Conservation (phyloP, 2,113 vertebrate species). For the Atrichornis clamosus region DNA sequence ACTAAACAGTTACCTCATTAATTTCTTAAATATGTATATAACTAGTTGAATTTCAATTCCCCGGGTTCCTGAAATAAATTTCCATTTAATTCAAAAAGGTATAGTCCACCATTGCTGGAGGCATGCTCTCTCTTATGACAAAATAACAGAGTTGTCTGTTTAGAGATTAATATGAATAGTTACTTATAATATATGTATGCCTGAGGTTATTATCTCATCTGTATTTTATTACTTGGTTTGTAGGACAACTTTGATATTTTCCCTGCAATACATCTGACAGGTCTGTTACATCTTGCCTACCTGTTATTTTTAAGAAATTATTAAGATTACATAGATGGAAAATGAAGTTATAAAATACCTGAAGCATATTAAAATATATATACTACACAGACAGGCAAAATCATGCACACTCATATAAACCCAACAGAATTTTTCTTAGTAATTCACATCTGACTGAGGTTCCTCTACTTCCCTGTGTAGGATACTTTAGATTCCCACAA, state of each 20-base stretch:
- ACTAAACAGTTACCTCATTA: not conserved
- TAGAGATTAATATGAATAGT: not conserved
- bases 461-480: not conserved
- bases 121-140: not conserved
- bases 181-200: not conserved
- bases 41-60: not conserved
- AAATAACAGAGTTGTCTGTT: not conserved
- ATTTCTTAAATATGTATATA: not conserved
- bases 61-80: not conserved
- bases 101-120: not conserved
- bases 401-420: fast-evolving
- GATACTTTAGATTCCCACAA: not conserved
- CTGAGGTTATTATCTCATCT: not conserved
- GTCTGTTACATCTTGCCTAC: not conserved
- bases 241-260: not conserved
- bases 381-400: not conserved
- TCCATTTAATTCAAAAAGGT: not conserved
- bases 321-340: not conserved
- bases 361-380: not conserved
- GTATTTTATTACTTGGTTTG: not conserved
- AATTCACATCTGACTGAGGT: not conserved
- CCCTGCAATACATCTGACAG: not conserved
- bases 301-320: not conserved
- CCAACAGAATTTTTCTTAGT: not conserved
- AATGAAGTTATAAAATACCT: not conserved